Percentiles rank a stretch among this genome's conserved stretches.
phyloP scores from a whole-genome alignment of 1,140 invertebrate species.

The Eriosoma lanigerum region DNA sequence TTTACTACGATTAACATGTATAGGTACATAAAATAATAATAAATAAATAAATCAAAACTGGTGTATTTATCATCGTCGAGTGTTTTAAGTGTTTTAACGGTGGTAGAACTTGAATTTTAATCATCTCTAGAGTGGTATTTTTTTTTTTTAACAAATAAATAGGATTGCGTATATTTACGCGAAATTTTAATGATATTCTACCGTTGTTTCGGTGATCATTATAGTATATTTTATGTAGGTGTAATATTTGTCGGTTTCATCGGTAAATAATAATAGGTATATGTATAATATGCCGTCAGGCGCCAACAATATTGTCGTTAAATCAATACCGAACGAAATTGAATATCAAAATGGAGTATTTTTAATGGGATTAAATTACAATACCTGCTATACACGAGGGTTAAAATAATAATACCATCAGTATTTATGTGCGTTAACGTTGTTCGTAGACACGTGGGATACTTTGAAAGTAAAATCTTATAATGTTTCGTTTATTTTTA shows the following conservation, averaged over 20 bases:
- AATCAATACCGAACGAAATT: constrained; percentile 7
- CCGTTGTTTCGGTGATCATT: constrained; percentile 3
- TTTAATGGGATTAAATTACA: constrained; percentile 16
- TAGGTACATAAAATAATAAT: too few species aligned
- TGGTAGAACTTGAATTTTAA: not conserved
- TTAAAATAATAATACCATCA: too few species aligned
- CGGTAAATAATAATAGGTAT: too few species aligned
- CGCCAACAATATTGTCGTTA: constrained; percentile 13
- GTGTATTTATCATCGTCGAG: too few species aligned
- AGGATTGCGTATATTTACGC: not conserved
- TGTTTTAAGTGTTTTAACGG: too few species aligned
- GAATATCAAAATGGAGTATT: not conserved
- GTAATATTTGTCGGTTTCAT: not conserved
- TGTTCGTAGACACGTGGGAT: not conserved
- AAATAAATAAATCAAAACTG: too few species aligned
- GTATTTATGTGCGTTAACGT: not conserved
- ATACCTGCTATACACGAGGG: not conserved
- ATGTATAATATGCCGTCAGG: too few species aligned
- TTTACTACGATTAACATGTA: too few species aligned
- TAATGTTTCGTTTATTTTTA: not conserved
- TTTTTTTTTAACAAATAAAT: too few species aligned
- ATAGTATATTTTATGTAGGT: not conserved
- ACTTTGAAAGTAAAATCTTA: not conserved
- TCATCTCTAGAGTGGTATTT: not conserved
- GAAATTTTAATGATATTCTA: not conserved